A percentile compares a stretch with the other conserved stretches of the same genome.
Conservation (phyloP, 1,140 invertebrate species). For the Ostrea edulis region DNA sequence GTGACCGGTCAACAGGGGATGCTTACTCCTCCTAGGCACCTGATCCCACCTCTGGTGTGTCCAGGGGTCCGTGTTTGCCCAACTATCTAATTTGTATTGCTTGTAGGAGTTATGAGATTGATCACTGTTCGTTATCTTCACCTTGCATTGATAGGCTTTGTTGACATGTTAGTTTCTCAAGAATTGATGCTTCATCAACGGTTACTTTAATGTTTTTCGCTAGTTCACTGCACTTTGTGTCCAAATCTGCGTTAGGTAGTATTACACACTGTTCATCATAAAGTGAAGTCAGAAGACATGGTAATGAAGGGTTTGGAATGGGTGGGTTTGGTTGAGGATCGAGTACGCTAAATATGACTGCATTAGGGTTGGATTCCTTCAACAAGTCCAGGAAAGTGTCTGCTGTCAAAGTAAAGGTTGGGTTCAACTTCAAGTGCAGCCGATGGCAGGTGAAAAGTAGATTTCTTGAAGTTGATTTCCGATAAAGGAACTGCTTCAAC, state of each 20-base stretch:
- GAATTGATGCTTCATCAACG: too few relatives aligned
- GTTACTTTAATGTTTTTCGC: too few relatives aligned
- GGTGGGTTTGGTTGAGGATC: background rate
- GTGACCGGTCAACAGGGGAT: too few relatives aligned
- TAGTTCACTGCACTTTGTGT: too few relatives aligned
- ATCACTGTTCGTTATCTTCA: too few relatives aligned
- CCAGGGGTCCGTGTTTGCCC: too few relatives aligned
- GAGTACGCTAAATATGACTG: background rate
- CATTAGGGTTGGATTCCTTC: background rate
- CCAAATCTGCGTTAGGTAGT: constrained; percentile 45
- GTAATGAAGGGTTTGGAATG: background rate
- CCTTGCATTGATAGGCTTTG: too few relatives aligned
- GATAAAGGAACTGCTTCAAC: background rate
- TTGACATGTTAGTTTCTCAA: too few relatives aligned
- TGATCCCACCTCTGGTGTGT: too few relatives aligned
- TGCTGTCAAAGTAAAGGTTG: background rate
- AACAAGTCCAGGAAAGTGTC: background rate
- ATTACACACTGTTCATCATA: constrained; percentile 56
- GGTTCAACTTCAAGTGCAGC: background rate
- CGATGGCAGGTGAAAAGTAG: background rate
- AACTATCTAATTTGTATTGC: too few relatives aligned
- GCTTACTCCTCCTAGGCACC: too few relatives aligned
- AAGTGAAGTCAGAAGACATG: background rate
- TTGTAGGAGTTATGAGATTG: too few relatives aligned
- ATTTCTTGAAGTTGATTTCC: constrained; percentile 19